Evolutionary conservation across 2,888 invertebrate species (phyloP).

Genomic region (Parasteatoda lunata): DNA sequence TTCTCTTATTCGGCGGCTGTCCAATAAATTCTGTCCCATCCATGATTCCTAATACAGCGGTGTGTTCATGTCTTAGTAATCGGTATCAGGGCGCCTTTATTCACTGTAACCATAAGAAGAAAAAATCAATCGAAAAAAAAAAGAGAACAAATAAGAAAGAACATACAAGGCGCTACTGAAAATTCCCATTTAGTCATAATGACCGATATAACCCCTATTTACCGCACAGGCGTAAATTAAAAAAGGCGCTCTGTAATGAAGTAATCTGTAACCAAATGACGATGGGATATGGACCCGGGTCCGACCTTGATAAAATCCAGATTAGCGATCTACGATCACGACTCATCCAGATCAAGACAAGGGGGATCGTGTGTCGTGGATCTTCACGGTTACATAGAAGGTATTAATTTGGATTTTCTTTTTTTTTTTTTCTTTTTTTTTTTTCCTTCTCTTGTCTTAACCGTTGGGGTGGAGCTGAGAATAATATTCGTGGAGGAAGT

Average conservation of each 20-base stretch:
- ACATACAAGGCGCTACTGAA: slow-evolving; percentile 3
- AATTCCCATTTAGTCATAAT: slow-evolving; percentile 59
- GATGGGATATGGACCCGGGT: slow-evolving; percentile 14
- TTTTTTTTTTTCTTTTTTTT: too few relatives aligned
- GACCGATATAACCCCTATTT: slow-evolving; percentile 67
- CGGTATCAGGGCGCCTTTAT: slow-evolving; percentile 65
- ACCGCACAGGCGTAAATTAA: slow-evolving; percentile 44
- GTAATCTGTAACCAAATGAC: slow-evolving; percentile 66
- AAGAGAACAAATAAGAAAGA: slow-evolving; percentile 24
- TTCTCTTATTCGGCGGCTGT: slow-evolving; percentile 22
- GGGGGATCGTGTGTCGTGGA: slow-evolving; percentile 4
- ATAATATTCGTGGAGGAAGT: slow-evolving; percentile 18
- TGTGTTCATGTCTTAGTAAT: slow-evolving; percentile 66
- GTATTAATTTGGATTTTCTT: slow-evolving; percentile 9
- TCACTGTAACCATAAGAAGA: slow-evolving; percentile 35
- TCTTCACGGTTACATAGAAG: neutral
- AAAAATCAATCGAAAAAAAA: too few relatives aligned
- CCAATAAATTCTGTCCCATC: slow-evolving; percentile 46
- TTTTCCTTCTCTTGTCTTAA: too few relatives aligned
- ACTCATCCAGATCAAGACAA: neutral
- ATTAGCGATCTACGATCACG: slow-evolving; percentile 64
- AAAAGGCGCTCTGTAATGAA: slow-evolving; percentile 54
- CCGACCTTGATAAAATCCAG: slow-evolving; percentile 59
- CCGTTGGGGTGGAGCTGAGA: slow-evolving; percentile 12
- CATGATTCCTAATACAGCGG: slow-evolving; percentile 48